Evolutionary conservation across 2,888 invertebrate species (phyloP), one percentile per base, ranked within the genome.

Genomic region (Merodon equestris): DNA sequence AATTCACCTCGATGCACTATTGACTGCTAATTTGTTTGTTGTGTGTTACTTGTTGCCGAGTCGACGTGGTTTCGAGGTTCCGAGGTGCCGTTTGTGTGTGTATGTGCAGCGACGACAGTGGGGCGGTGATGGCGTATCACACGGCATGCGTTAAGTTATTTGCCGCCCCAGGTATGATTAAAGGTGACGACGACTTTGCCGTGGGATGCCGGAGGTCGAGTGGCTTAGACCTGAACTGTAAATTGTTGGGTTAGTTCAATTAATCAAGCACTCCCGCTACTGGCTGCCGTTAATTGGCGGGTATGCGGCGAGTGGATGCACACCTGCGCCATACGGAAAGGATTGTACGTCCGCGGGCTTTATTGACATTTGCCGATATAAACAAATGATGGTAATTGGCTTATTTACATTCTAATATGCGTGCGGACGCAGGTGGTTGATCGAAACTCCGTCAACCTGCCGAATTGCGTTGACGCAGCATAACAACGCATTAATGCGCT

Each of bases 1-100:
- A 77, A 77, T 70, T 74, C 70, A 74, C 74, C 74, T 70, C 63
- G 58, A 68, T 74, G 79, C 79, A 74, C 74, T 77, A 67, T 73
- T 77, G 77, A 53, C 73, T 77, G 77, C 19, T 67, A 77, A 77
- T 77, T 77, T 73, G 77, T 68, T 67, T 77, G 61, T 57, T 76
- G 74, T 56, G 47, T 64, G 44, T 60, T 57, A 64, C 60, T 79
- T 70, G 79, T 64, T 63, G 63, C 44, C 53, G 57, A 40, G 18
- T 40, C 3, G n/a, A 19, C 61, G 68, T 61, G 27, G 42, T 13
- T n/a, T n/a, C n/a, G n/a, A n/a, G 38, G 9, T 50, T 17, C 1
- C 42, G 2, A 34, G 42, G 9, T 57, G 15, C 34, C 9, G 53
- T 18, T n/a, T n/a, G 19, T n/a, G n/a, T n/a, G n/a, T n/a, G n/a